Evolutionary conservation across 2,888 invertebrate species (phyloP), one percentile per base, ranked within the genome.

Genomic region (Apantesis nais): DNA sequence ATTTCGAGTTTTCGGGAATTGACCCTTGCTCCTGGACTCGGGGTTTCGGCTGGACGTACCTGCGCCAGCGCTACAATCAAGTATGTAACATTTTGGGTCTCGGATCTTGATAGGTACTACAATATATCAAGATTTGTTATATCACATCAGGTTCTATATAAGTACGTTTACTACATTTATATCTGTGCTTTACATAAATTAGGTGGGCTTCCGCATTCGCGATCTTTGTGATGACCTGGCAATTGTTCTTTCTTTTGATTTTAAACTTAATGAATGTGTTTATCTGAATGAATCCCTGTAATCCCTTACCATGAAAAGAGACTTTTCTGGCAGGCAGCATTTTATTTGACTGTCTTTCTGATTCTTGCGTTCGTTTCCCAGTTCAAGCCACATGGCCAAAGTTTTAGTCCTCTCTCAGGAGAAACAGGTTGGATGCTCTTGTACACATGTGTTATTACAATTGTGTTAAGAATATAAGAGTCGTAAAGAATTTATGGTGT

Each of bases 1-100:
- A 63, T 78, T 84, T 74, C 80, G 66, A 71, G 82, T 80, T 85
- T 83, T 81, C 78, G 77, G 77, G 80, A 80, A 74, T 66, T 81
- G 80, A 83, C 85, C 86, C 77, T 74, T 80, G 80, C 74, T 74
- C 78, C 75, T 70, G 76, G 77, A 75, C 67, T 48, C 66, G 71
- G 68, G 67, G 76, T 73, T 61, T 71, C 71, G 73, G 71, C 37
- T 74, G 60, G 58, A 66, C 44, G 37, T 65, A 60, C 41, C 16
- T 75, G 66, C 65, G 62, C 52, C 25, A 74, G 66, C 65, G 62
- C 52, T 62, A 74, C 62, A 71, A 60, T 70, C 19, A 34, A 71
- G 11, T 73, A 72, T 70, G 71, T 78, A 62, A 66, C 62, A 19
- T 72, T 25, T 58, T 44, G 62, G 67, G 34, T 31, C 62, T 68